Percentiles rank a stretch among this genome's conserved stretches.
phyloP scores from a whole-genome alignment of 2,797 vertebrate genomes.

The Thamnophis elegans region DNA sequence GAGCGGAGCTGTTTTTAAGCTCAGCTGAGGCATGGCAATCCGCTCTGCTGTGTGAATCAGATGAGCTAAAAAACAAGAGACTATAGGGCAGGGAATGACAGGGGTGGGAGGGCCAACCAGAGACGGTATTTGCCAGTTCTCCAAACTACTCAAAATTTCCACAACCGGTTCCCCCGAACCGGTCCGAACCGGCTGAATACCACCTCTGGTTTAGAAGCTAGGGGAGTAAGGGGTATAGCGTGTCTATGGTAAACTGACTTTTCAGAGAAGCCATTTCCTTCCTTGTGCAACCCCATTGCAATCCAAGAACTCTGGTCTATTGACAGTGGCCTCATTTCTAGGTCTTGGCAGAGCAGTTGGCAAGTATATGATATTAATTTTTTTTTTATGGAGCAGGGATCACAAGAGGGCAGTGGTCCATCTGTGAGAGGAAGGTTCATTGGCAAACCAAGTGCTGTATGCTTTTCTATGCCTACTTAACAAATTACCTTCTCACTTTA shows the following conservation, averaged over 20 bases:
- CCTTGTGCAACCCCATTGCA: neutral
- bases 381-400: neutral
- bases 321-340: neutral
- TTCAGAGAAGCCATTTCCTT: neutral
- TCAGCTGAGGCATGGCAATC: no score
- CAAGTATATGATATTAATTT: neutral
- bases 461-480: neutral
- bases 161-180: no score
- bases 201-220: neutral
- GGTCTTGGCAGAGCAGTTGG: neutral
- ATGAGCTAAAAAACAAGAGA: no score
- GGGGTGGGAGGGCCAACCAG: no score
- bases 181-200: no score
- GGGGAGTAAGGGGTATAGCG: no score
- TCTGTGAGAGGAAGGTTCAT: neutral
- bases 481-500: neutral
- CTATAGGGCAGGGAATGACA: no score
- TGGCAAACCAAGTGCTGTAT: neutral
- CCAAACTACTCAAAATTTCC: no score
- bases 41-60: no score
- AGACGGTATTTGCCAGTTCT: no score
- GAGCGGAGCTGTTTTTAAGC: no score
- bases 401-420: neutral
- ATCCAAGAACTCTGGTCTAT: neutral
- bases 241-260: neutral